Evolutionary conservation across 1,140 invertebrate species (phyloP).

Genomic region (Carposina sasakii): DNA sequence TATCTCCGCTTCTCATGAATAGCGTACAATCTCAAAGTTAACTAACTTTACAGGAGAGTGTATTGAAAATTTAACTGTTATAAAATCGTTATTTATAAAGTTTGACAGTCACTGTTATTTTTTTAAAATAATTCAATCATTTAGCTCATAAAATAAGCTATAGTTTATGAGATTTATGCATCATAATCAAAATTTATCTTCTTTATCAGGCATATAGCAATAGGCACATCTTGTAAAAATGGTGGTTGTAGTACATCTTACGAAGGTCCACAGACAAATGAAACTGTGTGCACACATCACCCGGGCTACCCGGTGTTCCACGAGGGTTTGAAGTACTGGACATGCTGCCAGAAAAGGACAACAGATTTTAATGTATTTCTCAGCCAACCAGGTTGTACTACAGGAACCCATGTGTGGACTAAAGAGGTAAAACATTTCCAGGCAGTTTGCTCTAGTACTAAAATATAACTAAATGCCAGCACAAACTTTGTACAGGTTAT

Average conservation of each 20-base stretch:
- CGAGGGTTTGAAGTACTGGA: conserved; percentile 99
- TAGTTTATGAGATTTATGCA: too few species aligned
- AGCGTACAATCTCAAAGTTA: too few species aligned
- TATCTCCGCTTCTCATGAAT: too few species aligned
- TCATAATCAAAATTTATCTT: too few species aligned
- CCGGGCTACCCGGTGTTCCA: conserved; percentile 95
- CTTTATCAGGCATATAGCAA: conserved; percentile 53
- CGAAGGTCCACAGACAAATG: conserved; percentile 78
- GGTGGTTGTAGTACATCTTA: conserved; percentile 86
- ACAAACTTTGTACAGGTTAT: too few species aligned
- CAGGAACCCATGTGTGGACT: conserved; percentile 90
- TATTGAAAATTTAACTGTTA: conserved; percentile 24
- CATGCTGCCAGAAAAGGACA: conserved; percentile 94
- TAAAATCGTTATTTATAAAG: conserved; percentile 11
- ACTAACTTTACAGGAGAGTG: too few species aligned
- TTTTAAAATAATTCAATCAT: too few species aligned
- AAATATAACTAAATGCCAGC: too few species aligned
- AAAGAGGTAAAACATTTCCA: conserved; percentile 76
- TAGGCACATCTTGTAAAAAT: conserved; percentile 93
- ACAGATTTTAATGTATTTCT: conserved; percentile 95
- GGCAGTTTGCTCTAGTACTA: too few species aligned
- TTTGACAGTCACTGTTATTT: too few species aligned
- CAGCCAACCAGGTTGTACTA: conserved; percentile 88
- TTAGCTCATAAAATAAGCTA: too few species aligned
- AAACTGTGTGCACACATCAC: conserved; percentile 85